phyloP scores from a whole-genome alignment of 1,140 invertebrate species.

The Dufourea novaeangliae region DNA sequence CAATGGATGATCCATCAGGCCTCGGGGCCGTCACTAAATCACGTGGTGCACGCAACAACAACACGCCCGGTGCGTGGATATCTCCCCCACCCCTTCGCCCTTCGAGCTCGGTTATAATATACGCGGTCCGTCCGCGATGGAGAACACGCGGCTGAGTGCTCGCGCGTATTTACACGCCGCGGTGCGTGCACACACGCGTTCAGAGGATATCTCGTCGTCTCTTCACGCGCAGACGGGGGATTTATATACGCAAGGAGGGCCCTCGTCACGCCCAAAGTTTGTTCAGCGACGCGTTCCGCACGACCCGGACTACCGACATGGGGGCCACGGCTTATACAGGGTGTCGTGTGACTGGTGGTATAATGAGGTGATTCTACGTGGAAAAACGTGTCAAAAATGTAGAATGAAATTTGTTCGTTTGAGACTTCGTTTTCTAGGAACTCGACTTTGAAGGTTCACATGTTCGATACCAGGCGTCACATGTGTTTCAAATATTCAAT shows the following conservation, averaged over 20 bases:
- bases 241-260: conserved; percentile 46
- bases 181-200: conserved; percentile 22
- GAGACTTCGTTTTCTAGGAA: too few relatives aligned
- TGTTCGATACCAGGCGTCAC: too few relatives aligned
- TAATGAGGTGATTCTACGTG: too few relatives aligned
- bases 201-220: conserved; percentile 27
- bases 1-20: conserved; percentile 62
- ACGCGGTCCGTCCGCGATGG: conserved; percentile 14
- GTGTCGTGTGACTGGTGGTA: too few relatives aligned
- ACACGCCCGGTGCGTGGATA: conserved; percentile 48
- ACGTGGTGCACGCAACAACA: conserved; percentile 45
- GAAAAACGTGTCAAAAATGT: too few relatives aligned
- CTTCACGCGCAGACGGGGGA: conserved; percentile 28
- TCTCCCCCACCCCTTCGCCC: too few relatives aligned
- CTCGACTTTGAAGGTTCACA: too few relatives aligned
- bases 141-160: conserved; percentile 9
- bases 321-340: too few relatives aligned
- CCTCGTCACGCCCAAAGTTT: conserved; percentile 64
- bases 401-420: too few relatives aligned
- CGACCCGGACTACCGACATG: conserved; percentile 2
- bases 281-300: conserved; percentile 57
- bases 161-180: conserved; percentile 22
- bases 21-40: conserved; percentile 53
- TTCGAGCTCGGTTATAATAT: conserved; percentile 30
- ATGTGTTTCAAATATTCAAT: too few relatives aligned